phyloP scores from a whole-genome alignment of 2,113 vertebrate genomes.

The Hippocampus mohnikei region DNA sequence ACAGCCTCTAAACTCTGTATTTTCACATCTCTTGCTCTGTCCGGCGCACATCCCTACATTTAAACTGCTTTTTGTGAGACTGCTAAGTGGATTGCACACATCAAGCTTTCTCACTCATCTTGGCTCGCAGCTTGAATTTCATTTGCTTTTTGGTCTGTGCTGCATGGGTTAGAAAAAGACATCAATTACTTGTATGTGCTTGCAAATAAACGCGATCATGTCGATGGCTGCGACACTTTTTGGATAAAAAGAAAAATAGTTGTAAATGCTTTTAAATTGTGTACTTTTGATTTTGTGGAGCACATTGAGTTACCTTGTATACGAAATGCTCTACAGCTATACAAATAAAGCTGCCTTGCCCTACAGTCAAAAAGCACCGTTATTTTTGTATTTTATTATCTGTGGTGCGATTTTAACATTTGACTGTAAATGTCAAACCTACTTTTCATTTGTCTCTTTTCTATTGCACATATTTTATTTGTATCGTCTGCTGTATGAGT shows the following conservation, averaged over 20 bases:
- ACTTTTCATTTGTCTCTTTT: background rate
- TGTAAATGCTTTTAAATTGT: no score
- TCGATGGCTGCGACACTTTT: background rate
- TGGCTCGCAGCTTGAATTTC: no score
- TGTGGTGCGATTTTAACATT: background rate
- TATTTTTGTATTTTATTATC: background rate
- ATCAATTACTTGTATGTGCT: slow-evolving; percentile 23
- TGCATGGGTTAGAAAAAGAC: slow-evolving; percentile 4
- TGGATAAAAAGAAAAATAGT: background rate
- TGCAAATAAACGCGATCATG: slow-evolving; percentile 40
- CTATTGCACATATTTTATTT: no score
- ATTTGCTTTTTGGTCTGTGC: slow-evolving; percentile 6
- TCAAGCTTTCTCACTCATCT: no score
- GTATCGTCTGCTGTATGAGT: background rate
- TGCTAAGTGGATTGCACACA: no score
- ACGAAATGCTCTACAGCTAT: background rate
- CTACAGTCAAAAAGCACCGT: background rate
- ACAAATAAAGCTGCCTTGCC: background rate
- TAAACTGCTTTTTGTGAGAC: no score
- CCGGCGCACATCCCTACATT: no score
- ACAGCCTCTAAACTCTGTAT: no score
- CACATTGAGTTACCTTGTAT: no score
- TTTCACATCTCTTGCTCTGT: no score
- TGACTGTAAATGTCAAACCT: background rate
- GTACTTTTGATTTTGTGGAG: no score